Base-by-base conservation (phyloP, 2,797 vertebrate species). In the Peromyscus eremicus region DNA sequence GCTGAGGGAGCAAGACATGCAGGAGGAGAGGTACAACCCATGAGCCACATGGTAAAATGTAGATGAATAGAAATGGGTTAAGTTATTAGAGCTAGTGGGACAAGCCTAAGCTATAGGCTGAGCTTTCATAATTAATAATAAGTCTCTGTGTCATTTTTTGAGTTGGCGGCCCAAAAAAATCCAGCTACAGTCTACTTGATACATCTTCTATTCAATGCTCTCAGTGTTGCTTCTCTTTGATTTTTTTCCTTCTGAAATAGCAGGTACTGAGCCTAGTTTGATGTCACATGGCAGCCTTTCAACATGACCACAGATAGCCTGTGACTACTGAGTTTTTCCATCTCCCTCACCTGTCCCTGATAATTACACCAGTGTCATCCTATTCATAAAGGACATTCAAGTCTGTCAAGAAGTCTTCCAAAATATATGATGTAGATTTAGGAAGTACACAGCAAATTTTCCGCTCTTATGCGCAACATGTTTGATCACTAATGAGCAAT, bases 161-260 rank as follows among this genome's bases (percentile, higher is more conserved):
- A 73, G 37, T 0, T 25, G 19, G 21, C 8, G 10, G 19, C 37
- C 37, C 21, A 40, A 71, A 73, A 73, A 73, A 73, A 40, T 73
- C 37, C 21, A 40, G 10, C 37, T 40, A 25, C 73, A 55, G 3
- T 23, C 43, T 81, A 16, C 17, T 90, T 57, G 2, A 80, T 37
- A 5, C 8, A 40, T 52, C 49, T 92, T 43, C 32, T 87, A 91
- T 17, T 27, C 23, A 66, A 4, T 62, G 21, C 1, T 83, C 29
- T 10, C 34, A 85, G 66, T 13, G 14, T 23, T 57, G 27, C 19
- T 34, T 49, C 29, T 71, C 62, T 87, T 84, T 70, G 71, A 19
- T 52, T 81, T 75, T 92, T 75, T 92, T 37, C 13, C 32, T 93
- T 77, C 40, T 70, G 43, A 92, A 66, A 21, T 6, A 62, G 46